These are phyloP conservation scores for Leptopilina clavipes DNA, from an alignment of 1,140 invertebrate genomes.

Conservation along the genomic window DNA sequence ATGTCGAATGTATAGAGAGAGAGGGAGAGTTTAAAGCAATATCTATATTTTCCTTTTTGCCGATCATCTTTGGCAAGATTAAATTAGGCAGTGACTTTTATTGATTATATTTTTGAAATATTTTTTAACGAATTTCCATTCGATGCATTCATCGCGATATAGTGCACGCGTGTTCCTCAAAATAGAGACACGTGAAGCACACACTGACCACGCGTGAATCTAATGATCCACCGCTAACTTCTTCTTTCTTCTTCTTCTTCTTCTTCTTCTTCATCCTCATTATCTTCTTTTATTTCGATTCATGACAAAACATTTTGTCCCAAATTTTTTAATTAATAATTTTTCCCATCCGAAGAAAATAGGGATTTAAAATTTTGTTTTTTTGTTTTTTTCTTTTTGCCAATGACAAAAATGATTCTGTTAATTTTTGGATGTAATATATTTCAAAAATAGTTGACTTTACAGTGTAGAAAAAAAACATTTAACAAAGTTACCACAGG, in stretches of 20 bases:
- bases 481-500: no score
- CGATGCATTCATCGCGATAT: slow-evolving; percentile 13
- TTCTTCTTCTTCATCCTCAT: neutral
- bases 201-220: slow-evolving; percentile 56
- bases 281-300: neutral
- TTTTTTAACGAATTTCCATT: slow-evolving; percentile 14
- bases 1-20: neutral
- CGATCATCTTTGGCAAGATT: slow-evolving; percentile 8
- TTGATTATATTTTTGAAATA: neutral
- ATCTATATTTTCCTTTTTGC: neutral
- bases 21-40: neutral
- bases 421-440: no score
- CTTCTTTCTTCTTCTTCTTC: slow-evolving; percentile 2
- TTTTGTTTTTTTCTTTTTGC: no score
- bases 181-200: slow-evolving; percentile 59
- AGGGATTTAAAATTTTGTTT: no score
- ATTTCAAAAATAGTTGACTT: no score
- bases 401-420: no score
- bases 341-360: no score
- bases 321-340: no score
- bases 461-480: no score
- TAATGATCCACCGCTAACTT: slow-evolving; percentile 48
- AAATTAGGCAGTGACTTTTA: neutral
- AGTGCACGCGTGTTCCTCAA: slow-evolving; percentile 43
- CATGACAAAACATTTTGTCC: no score